phyloP scores from a whole-genome alignment of 2,113 vertebrate species.

The Vidua chalybeata region DNA sequence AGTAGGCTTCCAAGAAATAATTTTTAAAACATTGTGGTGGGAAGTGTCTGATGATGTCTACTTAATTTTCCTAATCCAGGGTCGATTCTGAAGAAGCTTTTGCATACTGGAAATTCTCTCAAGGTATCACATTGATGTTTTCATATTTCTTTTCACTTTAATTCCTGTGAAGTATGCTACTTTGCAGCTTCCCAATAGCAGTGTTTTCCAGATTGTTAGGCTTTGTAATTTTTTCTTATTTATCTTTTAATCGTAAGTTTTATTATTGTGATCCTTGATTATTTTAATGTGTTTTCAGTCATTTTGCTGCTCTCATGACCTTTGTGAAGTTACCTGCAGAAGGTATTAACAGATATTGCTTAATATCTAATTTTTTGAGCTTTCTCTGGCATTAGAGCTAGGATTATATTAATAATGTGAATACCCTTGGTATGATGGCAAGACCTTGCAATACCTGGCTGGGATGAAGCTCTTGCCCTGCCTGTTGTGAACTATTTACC shows the following conservation, averaged over 20 bases:
- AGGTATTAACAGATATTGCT: neutral
- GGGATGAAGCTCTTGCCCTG: neutral
- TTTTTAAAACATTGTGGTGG: neutral
- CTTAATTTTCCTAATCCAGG: conserved; percentile 75
- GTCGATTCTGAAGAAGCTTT: conserved; percentile 97
- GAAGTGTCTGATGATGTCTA: neutral
- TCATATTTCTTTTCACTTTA: neutral
- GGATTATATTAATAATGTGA: neutral
- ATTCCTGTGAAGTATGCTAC: neutral
- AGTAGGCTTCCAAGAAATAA: neutral
- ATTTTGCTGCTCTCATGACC: neutral
- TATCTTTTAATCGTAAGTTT: neutral
- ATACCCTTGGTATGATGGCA: neutral
- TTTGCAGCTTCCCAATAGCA: neutral
- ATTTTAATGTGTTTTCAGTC: neutral
- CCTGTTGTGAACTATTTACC: neutral
- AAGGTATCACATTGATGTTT: conserved; percentile 81
- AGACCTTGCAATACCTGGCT: neutral
- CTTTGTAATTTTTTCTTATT: neutral
- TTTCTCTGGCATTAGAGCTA: neutral
- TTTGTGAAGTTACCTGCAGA: neutral
- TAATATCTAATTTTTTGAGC: neutral
- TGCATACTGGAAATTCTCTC: conserved; percentile 98
- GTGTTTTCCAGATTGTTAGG: neutral
- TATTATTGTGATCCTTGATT: neutral